Evolutionary conservation across 2,797 vertebrate genomes (phyloP), one percentile per base, ranked within the genome.

Genomic region (Anableps anableps): DNA sequence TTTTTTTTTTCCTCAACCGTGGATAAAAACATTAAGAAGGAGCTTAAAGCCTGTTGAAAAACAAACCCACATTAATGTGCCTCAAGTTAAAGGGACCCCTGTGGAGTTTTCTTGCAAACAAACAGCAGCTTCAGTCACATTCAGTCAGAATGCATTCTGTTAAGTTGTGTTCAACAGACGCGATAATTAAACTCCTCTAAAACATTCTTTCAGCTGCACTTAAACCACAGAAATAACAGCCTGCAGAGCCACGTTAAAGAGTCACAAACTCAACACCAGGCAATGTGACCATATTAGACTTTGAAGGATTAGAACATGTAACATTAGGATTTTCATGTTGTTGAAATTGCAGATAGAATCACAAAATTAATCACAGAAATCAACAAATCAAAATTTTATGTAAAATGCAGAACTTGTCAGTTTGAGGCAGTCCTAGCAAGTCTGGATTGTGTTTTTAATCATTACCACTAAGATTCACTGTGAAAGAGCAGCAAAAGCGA

Each of bases 71-170:
- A 17, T 14, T 43, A 51, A 38, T 76, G 29, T 26, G 31, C 53
- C 45, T 72, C 14, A n/a, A 75, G 50, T 51, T 75, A 36, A 71
- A 78, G 62, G 74, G 51, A 36, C 48, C 72, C 36, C 29, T 26
- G 74, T 53, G 68, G 81, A 72, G 47, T 47, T 79, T 62, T n/a
- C 34, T 26, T 5, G 74, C 47, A 58, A 75, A 66, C 78, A 72
- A 60, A 71, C 16, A 62, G n/a, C 68, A 72, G 73, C 51, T 72
- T 38, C 29, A 45, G 31, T 17, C 58, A 72, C 77, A 72, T 62
- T 79, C 38, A 31, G 38, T 26, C 76, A 62, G 36, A 66, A 38
- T 26, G 68, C 26, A 11, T 70, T 78, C 72, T 75, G 53, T 78
- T 50, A 26, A 71, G 53, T 48, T 43, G 70, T 66, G 76, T 72